A percentile compares a stretch with the other conserved stretches of the same genome.
These are phyloP conservation scores for Pantala flavescens DNA, from an alignment of 1,140 invertebrate genomes.

Conservation along the genomic window DNA sequence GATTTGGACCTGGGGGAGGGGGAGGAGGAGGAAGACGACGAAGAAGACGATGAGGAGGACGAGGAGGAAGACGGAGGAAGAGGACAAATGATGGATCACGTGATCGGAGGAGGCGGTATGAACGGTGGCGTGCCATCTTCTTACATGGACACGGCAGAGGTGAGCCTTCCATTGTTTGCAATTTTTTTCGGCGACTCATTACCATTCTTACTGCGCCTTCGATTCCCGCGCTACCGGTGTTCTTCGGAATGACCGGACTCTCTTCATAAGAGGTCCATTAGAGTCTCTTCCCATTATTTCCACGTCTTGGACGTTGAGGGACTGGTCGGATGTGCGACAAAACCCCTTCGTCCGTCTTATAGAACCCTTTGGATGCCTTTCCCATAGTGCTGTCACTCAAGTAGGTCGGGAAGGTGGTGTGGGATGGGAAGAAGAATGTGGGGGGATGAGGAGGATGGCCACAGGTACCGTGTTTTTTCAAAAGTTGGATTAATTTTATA, in stretches of 20 bases:
- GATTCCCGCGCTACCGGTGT: neutral
- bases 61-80: conserved; percentile 14
- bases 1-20: conserved; percentile 21
- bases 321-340: neutral
- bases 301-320: neutral
- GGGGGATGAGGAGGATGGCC: neutral
- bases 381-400: neutral
- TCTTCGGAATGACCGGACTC: neutral
- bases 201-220: neutral
- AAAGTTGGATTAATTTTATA: too few species aligned
- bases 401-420: neutral
- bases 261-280: neutral
- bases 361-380: neutral
- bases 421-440: neutral
- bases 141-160: conserved; percentile 12
- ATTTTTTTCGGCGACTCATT: neutral
- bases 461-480: too few species aligned
- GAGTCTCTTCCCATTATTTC: neutral
- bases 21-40: conserved; percentile 22
- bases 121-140: conserved; percentile 12
- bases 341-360: neutral
- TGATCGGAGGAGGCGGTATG: conserved; percentile 13
- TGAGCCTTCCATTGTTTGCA: neutral
- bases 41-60: conserved; percentile 24
- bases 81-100: conserved; percentile 17